A percentile compares a stretch with the other conserved stretches of the same genome.
Conservation (phyloP, 1,140 invertebrate genomes). For the Onthophagus taurus region DNA sequence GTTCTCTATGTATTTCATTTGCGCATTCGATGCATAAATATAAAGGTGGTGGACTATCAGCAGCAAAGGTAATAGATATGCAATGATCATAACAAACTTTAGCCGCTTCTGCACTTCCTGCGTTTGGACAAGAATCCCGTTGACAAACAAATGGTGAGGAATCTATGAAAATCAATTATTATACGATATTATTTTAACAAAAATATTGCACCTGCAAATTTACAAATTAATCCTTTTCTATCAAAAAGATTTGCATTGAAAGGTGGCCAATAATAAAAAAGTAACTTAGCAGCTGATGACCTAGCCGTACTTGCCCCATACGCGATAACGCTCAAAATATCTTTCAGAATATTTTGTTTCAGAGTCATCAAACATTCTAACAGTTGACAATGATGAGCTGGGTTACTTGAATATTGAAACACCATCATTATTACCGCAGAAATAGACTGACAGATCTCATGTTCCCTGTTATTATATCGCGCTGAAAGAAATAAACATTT, state of each 20-base stretch:
- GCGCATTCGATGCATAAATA: conserved; percentile 96
- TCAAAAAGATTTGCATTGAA: conserved; percentile 91
- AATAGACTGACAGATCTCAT: conserved; percentile 84
- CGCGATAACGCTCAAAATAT: conserved; percentile 92
- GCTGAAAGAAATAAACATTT: conserved; percentile 40
- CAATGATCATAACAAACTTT: conserved; percentile 87
- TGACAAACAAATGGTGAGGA: conserved; percentile 73
- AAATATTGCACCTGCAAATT: conserved; percentile 67
- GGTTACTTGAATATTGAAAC: conserved; percentile 88
- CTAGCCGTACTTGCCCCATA: conserved; percentile 89
- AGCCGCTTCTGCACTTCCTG: conserved; percentile 73
- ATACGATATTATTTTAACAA: background rate
- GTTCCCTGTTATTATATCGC: conserved; percentile 60
- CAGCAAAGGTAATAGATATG: conserved; percentile 72
- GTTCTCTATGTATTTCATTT: conserved; percentile 77
- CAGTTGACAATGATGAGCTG: conserved; percentile 89
- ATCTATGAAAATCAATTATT: conserved; percentile 34
- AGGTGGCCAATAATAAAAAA: conserved; percentile 99
- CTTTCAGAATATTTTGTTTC: conserved; percentile 81
- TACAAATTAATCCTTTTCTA: conserved; percentile 77
- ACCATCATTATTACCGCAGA: conserved; percentile 95
- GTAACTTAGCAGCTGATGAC: conserved; percentile 86
- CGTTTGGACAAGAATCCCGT: conserved; percentile 74
- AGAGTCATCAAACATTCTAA: conserved; percentile 90
- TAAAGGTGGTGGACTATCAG: conserved; percentile 82